Evolutionary conservation across 1,140 invertebrate species (phyloP).

Genomic region (Vollenhovia emeryi): DNA sequence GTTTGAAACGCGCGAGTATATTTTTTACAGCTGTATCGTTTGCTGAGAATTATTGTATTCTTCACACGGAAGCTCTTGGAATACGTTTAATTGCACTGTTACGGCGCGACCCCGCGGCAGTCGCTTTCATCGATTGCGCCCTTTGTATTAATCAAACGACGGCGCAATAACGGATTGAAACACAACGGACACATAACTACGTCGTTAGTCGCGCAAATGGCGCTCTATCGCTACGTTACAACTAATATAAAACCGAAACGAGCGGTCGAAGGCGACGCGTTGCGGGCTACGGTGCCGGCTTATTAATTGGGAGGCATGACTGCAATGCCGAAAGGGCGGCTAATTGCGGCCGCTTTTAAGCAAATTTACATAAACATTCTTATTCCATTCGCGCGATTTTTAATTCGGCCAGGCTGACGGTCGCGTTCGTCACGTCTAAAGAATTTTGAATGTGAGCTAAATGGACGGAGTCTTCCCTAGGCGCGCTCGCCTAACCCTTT

Average conservation of each 20-base stretch:
- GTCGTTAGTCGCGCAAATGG: conserved; percentile 48
- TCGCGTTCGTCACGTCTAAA: background rate
- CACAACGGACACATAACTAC: conserved; percentile 22
- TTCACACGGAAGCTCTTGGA: background rate
- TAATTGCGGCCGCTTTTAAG: conserved; percentile 24
- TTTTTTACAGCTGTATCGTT: conserved; percentile 16
- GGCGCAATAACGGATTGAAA: conserved; percentile 54
- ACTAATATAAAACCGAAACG: conserved; percentile 65
- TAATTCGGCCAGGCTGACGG: background rate
- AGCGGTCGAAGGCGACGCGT: background rate
- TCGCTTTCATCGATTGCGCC: conserved; percentile 40
- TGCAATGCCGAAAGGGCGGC: conserved; percentile 20
- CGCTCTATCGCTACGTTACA: conserved; percentile 52
- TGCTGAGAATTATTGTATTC: background rate
- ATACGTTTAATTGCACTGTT: conserved; percentile 42
- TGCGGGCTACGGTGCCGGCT: conserved; percentile 21
- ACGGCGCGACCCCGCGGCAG: background rate
- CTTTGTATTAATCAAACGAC: conserved; percentile 55
- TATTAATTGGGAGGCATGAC: conserved; percentile 50
- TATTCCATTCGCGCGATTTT: background rate
- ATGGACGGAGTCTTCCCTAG: background rate
- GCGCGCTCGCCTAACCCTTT: background rate
- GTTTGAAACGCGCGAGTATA: background rate
- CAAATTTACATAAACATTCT: conserved; percentile 39
- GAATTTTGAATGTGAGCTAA: background rate